Percentiles rank a stretch among this genome's conserved stretches.
phyloP scores from a whole-genome alignment of 1,140 invertebrate species.

The Manduca sexta region DNA sequence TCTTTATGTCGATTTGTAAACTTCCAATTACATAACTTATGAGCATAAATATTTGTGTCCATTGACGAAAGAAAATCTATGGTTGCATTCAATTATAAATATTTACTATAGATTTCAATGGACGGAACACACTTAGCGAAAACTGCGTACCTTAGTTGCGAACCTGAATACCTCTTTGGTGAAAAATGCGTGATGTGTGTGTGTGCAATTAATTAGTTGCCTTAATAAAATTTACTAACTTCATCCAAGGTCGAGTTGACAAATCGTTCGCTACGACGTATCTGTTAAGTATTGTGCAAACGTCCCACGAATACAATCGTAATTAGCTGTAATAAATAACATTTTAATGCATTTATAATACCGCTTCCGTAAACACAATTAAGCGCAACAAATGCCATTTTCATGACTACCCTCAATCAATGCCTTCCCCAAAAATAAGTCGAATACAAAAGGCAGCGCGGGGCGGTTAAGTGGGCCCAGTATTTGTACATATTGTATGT shows the following conservation, averaged over 20 bases:
- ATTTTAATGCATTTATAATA: neutral
- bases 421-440: slow-evolving; percentile 22
- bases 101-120: too few species aligned
- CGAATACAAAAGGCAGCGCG: slow-evolving; percentile 27
- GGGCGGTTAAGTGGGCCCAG: slow-evolving; percentile 19
- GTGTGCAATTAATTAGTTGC: neutral
- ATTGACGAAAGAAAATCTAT: neutral
- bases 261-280: neutral
- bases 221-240: neutral
- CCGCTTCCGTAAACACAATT: neutral
- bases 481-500: slow-evolving; percentile 38
- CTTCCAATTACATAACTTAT: too few species aligned
- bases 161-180: too few species aligned
- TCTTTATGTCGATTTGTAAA: too few species aligned
- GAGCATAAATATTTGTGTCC: too few species aligned
- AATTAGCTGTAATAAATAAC: too few species aligned
- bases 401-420: slow-evolving; percentile 18
- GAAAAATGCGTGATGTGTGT: too few species aligned
- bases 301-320: too few species aligned
- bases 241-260: neutral
- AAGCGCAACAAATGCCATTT: slow-evolving; percentile 7
- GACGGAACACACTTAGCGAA: too few species aligned
- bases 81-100: neutral
- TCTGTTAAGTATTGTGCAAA: too few species aligned
- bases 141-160: too few species aligned